These are phyloP conservation scores for Amniataba percoides DNA, from an alignment of 2,797 vertebrate genomes.

Conservation along the genomic window DNA sequence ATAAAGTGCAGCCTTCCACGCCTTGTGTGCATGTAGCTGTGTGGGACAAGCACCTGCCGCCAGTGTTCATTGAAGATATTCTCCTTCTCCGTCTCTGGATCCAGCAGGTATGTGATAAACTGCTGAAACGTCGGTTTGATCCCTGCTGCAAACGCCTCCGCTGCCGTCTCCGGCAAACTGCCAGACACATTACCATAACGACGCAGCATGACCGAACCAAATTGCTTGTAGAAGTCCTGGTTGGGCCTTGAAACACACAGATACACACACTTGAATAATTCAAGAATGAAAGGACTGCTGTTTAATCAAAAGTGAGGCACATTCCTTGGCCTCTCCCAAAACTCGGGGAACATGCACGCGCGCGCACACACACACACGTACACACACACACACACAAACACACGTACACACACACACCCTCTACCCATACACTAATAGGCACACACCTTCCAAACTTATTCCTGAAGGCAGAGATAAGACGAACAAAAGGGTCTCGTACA, in stretches of 20 bases:
- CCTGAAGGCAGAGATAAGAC: constrained; percentile 96
- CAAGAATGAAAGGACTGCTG: constrained; percentile 4
- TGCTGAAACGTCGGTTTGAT: constrained; percentile 90
- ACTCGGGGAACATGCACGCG: background rate
- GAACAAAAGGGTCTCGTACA: constrained; percentile 94
- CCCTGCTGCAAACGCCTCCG: constrained; percentile 88
- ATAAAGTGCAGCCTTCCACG: background rate
- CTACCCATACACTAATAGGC: background rate
- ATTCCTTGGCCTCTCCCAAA: background rate
- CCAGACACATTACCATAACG: constrained; percentile 87
- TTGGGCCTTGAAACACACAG: constrained; percentile 81
- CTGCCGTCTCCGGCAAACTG: constrained; percentile 84
- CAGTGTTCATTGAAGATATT: constrained; percentile 94
- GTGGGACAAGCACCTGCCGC: constrained; percentile 83
- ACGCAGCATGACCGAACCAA: constrained; percentile 89
- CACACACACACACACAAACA: background rate
- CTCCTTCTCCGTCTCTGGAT: constrained; percentile 89
- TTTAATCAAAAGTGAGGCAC: constrained; percentile 21
- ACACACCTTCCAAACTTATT: constrained; percentile 89
- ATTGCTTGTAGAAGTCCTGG: constrained; percentile 90
- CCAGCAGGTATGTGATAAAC: constrained; percentile 94
- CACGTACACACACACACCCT: background rate
- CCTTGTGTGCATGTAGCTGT: background rate
- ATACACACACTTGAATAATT: constrained; percentile 8
- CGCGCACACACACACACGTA: constrained; percentile 1